Percentiles rank a stretch among this genome's conserved stretches.
Evolutionary conservation across 2,113 vertebrate genomes (phyloP).

Genomic region (Nanorana parkeri): DNA sequence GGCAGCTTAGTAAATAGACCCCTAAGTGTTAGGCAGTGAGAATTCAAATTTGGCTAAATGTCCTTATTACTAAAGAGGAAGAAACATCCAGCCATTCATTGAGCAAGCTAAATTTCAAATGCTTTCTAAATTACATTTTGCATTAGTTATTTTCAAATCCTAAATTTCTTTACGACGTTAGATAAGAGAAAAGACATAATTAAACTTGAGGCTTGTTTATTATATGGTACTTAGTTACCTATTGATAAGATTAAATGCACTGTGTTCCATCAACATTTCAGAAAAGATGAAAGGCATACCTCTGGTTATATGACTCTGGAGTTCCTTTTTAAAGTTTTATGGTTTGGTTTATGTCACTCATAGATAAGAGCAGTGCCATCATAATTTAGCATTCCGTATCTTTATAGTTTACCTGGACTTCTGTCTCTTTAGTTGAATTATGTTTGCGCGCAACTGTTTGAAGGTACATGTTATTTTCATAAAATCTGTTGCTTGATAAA

Average conservation of each 20-base stretch:
- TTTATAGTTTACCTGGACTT: neutral
- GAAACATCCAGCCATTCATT: too few species aligned
- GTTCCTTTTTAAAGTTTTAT: constrained; percentile 51
- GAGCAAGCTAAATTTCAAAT: too few species aligned
- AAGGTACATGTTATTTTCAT: neutral
- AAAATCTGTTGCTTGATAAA: neutral
- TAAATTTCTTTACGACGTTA: constrained; percentile 21
- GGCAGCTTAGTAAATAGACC: too few species aligned
- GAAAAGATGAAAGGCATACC: constrained; percentile 37
- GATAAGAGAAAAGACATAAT: constrained; percentile 39
- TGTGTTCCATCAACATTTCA: constrained; percentile 19
- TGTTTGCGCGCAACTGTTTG: neutral
- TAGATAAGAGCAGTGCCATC: constrained; percentile 17
- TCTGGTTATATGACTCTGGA: constrained; percentile 39
- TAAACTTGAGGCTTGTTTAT: constrained; percentile 39
- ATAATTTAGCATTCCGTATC: constrained; percentile 9
- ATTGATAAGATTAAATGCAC: constrained; percentile 44
- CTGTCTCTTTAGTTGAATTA: neutral
- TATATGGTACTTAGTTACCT: constrained; percentile 30
- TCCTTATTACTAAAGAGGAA: too few species aligned
- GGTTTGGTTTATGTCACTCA: constrained; percentile 15
- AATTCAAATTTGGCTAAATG: too few species aligned
- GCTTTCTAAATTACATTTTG: neutral
- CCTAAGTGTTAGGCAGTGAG: too few species aligned
- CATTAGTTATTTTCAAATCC: constrained; percentile 8